Evolutionary conservation across 2,888 invertebrate species (phyloP), one percentile per base, ranked within the genome.

Genomic region (Coelopa pilipes): DNA sequence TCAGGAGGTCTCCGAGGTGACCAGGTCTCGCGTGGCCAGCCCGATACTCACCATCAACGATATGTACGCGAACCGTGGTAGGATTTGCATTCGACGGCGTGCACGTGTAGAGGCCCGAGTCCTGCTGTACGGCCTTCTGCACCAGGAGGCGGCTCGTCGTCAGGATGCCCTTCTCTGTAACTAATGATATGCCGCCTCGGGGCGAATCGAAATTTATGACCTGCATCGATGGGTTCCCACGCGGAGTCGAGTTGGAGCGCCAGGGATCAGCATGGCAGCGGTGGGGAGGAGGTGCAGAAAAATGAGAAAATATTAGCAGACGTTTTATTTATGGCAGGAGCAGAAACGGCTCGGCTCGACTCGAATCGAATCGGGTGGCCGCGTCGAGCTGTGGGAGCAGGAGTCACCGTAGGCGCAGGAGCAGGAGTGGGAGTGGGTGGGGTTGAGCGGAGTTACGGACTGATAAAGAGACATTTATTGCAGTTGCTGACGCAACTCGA

Each of bases 171-270:
- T 95, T 96, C 87, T 95, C 95, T 59, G 95, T 95, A 77, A 96
- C 94, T 81, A 96, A 89, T 82, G 94, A 94, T 88, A 96, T 94
- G 59, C 96, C 96, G 62, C 96, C 96, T 70, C 95, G 91, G 50
- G 94, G 94, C 74, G 96, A 95, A 89, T 96, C 95, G 88, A 95
- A 96, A 89, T 95, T 96, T 90, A 96, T 95, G 83, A 92, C 92
- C 92, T 95, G 90, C 79, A 87, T 67, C 50, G 65, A 49, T 21
- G 49, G 87, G 73, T 60, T 49, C 12, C 17, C 69, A 62, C 67
- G 69, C 34, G 62, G 67, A 50, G 69, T 45, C 70, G 72, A 72
- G 72, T 49, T 73, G 72, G 70, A 72, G 74, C 53, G 60, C 53
- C 47, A 59, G 65, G 74, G 60, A 76, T 34, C 59, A 68, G 50